Evolutionary conservation across 2,888 invertebrate genomes (phyloP).

Genomic region (Nomada ferruginata): DNA sequence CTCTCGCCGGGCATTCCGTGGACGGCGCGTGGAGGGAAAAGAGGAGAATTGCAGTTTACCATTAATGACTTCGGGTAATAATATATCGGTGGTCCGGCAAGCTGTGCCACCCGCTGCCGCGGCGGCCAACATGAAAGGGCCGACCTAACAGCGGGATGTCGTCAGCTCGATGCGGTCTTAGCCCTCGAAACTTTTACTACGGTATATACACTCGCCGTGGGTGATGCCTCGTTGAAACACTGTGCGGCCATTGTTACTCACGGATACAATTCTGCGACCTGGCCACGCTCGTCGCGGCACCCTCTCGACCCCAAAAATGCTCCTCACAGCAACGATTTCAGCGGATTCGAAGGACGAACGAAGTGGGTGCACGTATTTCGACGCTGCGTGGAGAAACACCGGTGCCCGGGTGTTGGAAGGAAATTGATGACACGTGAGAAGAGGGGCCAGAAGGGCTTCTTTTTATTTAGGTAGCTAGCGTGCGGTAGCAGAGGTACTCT

Average conservation of each 20-base stretch:
- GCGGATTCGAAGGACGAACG: constrained; percentile 6
- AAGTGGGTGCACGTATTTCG: not conserved
- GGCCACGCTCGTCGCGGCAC: constrained; percentile 33
- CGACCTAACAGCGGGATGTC: constrained; percentile 82
- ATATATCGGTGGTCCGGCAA: constrained; percentile 79
- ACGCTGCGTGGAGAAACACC: not conserved
- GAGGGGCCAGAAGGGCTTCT: not conserved
- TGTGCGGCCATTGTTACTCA: constrained; percentile 67
- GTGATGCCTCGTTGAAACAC: constrained; percentile 71
- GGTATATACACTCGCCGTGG: constrained; percentile 65
- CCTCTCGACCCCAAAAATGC: constrained; percentile 12
- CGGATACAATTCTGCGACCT: constrained; percentile 39
- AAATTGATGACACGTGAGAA: constrained; percentile 8
- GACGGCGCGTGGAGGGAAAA: constrained; percentile 67
- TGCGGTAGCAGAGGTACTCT: not conserved
- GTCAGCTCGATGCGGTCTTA: constrained; percentile 77
- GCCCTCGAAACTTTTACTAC: constrained; percentile 75
- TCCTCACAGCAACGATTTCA: constrained; percentile 20
- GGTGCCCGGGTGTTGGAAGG: not conserved
- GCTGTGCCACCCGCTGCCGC: constrained; percentile 80
- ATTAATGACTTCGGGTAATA: constrained; percentile 82
- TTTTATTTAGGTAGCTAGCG: constrained; percentile 11
- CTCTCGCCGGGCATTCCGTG: constrained; percentile 43
- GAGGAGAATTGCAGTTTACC: constrained; percentile 81
- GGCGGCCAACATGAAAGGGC: constrained; percentile 82